A percentile compares a stretch with the other conserved stretches of the same genome.
phyloP scores from a whole-genome alignment of 2,797 vertebrate species.

The Melanotaenia boesemani region DNA sequence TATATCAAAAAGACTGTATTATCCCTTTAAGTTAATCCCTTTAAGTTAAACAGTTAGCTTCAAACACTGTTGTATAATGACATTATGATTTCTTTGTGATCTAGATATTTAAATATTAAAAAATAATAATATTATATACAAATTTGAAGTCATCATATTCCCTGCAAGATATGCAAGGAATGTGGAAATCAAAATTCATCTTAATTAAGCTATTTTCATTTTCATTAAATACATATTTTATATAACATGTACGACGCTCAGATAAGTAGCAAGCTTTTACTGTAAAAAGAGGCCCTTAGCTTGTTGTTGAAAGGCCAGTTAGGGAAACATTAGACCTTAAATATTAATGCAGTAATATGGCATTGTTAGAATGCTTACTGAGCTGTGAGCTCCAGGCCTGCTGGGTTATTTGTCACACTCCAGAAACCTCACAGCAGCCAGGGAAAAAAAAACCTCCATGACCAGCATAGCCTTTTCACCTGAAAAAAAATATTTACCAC shows the following conservation, averaged over 20 bases:
- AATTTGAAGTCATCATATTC: neutral
- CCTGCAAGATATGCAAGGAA: neutral
- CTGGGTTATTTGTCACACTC: constrained; percentile 81
- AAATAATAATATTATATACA: neutral
- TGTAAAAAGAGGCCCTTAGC: constrained; percentile 59
- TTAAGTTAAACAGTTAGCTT: neutral
- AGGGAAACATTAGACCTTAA: constrained; percentile 84
- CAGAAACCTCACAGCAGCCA: constrained; percentile 69
- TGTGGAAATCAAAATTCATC: neutral
- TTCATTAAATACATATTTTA: constrained; percentile 17
- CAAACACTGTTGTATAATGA: neutral
- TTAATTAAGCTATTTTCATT: constrained; percentile 1
- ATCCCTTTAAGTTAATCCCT: neutral
- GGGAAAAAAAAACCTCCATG: constrained; percentile 53
- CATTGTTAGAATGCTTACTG: constrained; percentile 83
- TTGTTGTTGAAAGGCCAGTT: constrained; percentile 78
- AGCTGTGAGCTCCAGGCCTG: constrained; percentile 75
- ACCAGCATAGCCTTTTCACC: constrained; percentile 28
- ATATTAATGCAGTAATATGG: constrained; percentile 86
- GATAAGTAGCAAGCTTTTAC: constrained; percentile 30
- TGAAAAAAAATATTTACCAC: constrained; percentile 4
- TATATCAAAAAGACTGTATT: neutral
- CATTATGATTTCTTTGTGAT: neutral
- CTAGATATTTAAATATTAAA: neutral
- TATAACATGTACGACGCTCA: constrained; percentile 43